Base-by-base conservation (phyloP, 37 sponge, comb jelly and placozoan genomes). In the Chondrilla cf. caribensis region DNA sequence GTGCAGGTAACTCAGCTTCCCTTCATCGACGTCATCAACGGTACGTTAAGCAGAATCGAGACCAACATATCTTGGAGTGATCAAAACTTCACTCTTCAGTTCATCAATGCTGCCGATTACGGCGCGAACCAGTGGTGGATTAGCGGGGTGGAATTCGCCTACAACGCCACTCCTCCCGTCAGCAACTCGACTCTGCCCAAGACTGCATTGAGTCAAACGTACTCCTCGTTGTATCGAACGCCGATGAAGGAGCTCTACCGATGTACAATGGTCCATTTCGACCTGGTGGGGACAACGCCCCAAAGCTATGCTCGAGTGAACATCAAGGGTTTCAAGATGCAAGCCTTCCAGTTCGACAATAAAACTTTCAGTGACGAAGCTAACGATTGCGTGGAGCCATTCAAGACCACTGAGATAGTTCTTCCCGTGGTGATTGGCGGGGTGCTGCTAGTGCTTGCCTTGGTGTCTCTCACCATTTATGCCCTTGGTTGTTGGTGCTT, bases 241-340 rank as follows among this genome's bases (percentile, higher is more conserved):
- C 6, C 8, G 18, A n/a, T 62, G 64, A 6, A 62, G 6, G 18
- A 62, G 64, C 64, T n/a, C 21, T 73, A 73, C 25, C n/a, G 2
- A 37, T 73, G 76, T 73, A 7, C 1, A 21, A 1, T 2, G 21
- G 44, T 73, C 25, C 31, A 32, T 9, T 39, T 43, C 40, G 15
- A 2, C 1, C 76, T 73, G 1, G 0, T 1, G 21, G 76, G 44
- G 21, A 40, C 8, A 40, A 2, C 14, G 7, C 19, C 29, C 1
- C 42, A 43, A 36, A 38, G 14, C 35, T 67, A 37, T 21, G 76
- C 44, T 8, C 3, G 9, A 21, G 21, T 73, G 18, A 38, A 18
- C 21, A 42, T 73, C 36, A 43, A 73, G 1, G 44, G 41, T n/a
- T 73, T 73, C 36, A 38, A 73, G 25, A n/a, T 73, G 21, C 76